Evolutionary conservation across 2,797 vertebrate species (phyloP).

Genomic region (Poecile montanus): DNA sequence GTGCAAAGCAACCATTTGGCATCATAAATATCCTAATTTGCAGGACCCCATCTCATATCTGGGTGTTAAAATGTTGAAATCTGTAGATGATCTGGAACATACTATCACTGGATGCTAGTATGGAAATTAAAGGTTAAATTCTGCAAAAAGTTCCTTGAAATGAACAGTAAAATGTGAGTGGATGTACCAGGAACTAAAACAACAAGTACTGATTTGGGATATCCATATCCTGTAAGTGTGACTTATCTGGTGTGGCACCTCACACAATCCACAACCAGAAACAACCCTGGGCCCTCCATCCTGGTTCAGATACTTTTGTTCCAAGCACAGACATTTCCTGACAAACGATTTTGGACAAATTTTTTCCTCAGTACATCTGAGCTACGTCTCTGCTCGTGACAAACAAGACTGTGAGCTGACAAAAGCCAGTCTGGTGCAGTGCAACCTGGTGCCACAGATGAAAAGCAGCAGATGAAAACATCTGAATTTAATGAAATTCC

Average conservation of each 20-base stretch:
- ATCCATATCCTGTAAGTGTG: neutral
- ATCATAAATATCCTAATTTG: neutral
- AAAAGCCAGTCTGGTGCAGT: neutral
- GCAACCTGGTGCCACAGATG: neutral
- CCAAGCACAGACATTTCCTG: neutral
- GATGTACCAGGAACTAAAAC: neutral
- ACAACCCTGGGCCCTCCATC: neutral
- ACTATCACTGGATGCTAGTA: neutral
- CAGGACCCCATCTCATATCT: neutral
- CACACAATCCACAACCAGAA: neutral
- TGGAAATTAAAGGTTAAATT: neutral
- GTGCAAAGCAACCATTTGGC: neutral
- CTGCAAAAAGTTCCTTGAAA: neutral
- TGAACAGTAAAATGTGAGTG: neutral
- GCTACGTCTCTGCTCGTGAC: neutral
- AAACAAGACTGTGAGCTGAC: neutral
- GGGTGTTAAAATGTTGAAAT: neutral
- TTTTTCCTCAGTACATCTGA: neutral
- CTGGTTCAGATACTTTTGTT: neutral
- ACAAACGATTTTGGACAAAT: neutral
- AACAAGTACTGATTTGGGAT: neutral
- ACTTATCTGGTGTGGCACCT: neutral
- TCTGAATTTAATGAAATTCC: constrained; percentile 15
- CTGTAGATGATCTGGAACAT: neutral
- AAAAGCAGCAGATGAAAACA: constrained; percentile 30